Evolutionary conservation across 2,888 invertebrate species (phyloP).

Genomic region (Spilosoma lubricipeda): DNA sequence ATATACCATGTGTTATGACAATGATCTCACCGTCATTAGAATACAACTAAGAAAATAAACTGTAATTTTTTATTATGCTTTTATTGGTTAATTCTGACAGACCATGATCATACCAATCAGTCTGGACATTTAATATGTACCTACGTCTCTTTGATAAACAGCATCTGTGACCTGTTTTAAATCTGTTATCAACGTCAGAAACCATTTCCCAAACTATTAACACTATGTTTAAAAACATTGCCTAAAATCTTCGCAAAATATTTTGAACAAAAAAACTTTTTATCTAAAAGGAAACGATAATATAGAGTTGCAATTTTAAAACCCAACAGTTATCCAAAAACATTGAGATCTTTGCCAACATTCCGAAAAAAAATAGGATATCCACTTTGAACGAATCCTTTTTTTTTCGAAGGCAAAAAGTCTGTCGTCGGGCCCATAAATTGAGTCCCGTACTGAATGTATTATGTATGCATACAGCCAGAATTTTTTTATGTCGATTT

Average conservation of each 20-base stretch:
- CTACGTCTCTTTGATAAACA: neutral
- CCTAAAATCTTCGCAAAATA: neutral
- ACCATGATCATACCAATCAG: neutral
- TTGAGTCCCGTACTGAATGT: slow-evolving; percentile 48
- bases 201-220: neutral
- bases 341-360: slow-evolving; percentile 27
- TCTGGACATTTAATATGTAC: neutral
- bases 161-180: neutral
- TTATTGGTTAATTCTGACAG: neutral
- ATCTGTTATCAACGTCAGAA: neutral
- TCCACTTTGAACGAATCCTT: slow-evolving; percentile 46
- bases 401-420: slow-evolving; percentile 52
- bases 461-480: slow-evolving; percentile 38
- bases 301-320: neutral
- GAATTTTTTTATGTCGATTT: slow-evolving; percentile 33
- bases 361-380: slow-evolving; percentile 49
- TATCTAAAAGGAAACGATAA: neutral
- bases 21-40: too few relatives aligned
- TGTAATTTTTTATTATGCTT: too few relatives aligned
- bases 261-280: neutral
- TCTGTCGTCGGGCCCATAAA: slow-evolving; percentile 54
- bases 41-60: too few relatives aligned
- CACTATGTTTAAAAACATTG: neutral
- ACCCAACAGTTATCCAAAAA: slow-evolving; percentile 18
- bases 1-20: too few relatives aligned